Base-by-base conservation (phyloP, 2,797 vertebrate genomes). In the Pangasius larnaudii region DNA sequence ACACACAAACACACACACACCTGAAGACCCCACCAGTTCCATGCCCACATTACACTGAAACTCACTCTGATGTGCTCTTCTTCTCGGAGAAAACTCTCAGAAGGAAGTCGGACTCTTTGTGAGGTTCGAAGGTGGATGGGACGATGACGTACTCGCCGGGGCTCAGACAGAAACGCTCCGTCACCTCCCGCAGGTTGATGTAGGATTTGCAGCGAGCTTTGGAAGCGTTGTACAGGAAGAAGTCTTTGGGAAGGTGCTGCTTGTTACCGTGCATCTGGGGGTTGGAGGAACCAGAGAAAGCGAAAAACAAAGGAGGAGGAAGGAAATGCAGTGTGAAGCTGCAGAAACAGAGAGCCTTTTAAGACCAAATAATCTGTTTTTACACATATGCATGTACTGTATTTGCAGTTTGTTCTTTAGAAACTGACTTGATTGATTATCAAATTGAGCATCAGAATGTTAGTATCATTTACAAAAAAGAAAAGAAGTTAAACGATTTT, bases 31-130 rank as follows among this genome's bases (percentile, higher is more conserved):
- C 46, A 24, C 71, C 39, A 5, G 11, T 18, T 36, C 19, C 53
- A 19, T 1, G 6, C 77, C 18, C 27, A 24, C 19, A 5, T 42
- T 16, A 27, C 27, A 13, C 5, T 33, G 69, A 85, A 9, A 51
- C 97, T 98, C 95, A 99, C 99, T 99, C 98, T 2, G 98, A 99
- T 11, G 95, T 95, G 92, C 95, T 99, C 91, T 93, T 96, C 94
- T 99, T 99, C 93, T 99, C 99, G 0, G 98, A 98, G 95, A 99
- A 99, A 91, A 99, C 98, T 90, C 98, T 96, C 86, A 99, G 97
- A 89, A 99, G 97, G 93, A 99, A 99, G 81, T 99, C 98, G 79
- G 97, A 97, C 87, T 99, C 99, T 80, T 98, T 94, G 85, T 99
- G 97, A 22, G 97, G 95, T 36, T 99, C 95, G 0, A 97, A 99